phyloP scores from a whole-genome alignment of 2,888 invertebrate genomes.

The Hyppa rectilinea region DNA sequence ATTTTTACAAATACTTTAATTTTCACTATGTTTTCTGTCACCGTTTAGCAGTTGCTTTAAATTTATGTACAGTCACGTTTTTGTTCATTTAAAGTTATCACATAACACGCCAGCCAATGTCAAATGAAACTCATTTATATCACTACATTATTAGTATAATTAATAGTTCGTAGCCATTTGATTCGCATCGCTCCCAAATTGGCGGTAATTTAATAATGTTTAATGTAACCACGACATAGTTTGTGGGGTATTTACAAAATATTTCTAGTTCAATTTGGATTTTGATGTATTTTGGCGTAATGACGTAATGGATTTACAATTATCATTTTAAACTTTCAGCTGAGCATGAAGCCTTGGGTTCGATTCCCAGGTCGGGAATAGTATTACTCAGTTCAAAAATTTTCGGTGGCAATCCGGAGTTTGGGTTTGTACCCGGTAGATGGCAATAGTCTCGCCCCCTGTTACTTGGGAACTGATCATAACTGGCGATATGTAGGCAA shows the following conservation, averaged over 20 bases:
- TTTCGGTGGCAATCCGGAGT: no score
- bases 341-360: no score
- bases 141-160: slow-evolving; percentile 28
- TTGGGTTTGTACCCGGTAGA: no score
- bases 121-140: slow-evolving; percentile 21
- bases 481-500: no score
- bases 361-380: no score
- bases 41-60: background rate
- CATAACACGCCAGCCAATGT: background rate
- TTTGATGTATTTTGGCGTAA: background rate
- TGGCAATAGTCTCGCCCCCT: no score
- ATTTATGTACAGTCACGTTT: no score
- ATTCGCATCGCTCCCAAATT: slow-evolving; percentile 29
- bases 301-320: background rate
- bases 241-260: slow-evolving; percentile 24
- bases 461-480: no score
- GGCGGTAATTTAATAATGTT: slow-evolving; percentile 32
- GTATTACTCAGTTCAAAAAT: no score
- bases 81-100: background rate
- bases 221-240: slow-evolving; percentile 27
- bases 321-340: no score
- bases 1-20: background rate
- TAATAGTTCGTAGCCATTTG: slow-evolving; percentile 25
- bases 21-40: background rate
- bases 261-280: slow-evolving; percentile 8